Evolutionary conservation across 2,888 invertebrate genomes (phyloP), one percentile per base, ranked within the genome.

Genomic region (Sepioteuthis lessoniana): DNA sequence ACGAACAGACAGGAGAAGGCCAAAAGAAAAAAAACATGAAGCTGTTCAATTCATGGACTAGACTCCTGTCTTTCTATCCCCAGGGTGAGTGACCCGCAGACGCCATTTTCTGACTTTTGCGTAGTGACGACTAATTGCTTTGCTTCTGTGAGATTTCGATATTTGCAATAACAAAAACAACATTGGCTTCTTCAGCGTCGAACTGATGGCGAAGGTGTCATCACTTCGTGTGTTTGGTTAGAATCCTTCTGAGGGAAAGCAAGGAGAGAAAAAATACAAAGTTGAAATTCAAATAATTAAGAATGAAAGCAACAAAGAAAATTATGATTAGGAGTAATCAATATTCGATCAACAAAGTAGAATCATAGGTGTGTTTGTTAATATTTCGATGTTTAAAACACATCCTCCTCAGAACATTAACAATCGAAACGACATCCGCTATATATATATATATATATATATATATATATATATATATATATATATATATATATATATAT

Each of bases 31-130:
- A 13, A 16, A n/a, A 76, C 31, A n/a, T 76, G n/a, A 76, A 76
- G n/a, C 76, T 76, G 16, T 76, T n/a, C 76, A 13, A 76, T n/a
- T 76, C n/a, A n/a, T 13, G n/a, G n/a, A n/a, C 31, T 31, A 31
- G 31, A 76, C n/a, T 76, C 10, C 19, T 76, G 76, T 35, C 76
- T 76, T 76, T 16, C 10, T 76, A 76, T 76, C 76, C 76, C 76
- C 76, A 76, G n/a, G 76, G 76, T 35, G 76, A n/a, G 76, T 76
- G n/a, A 76, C 76, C 76, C 76, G n/a, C n/a, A n/a, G 76, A 76
- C 76, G n/a, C 76, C 76, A 76, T 76, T 76, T 76, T 76, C 76
- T 76, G 76, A 76, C 76, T n/a, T 76, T n/a, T 76, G 76, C n/a
- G 76, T n/a, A 76, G 13, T 16, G 76, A 13, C n/a, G 25, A 76